Evolutionary conservation across 2,888 invertebrate genomes (phyloP).

Genomic region (Patella pellucida): DNA sequence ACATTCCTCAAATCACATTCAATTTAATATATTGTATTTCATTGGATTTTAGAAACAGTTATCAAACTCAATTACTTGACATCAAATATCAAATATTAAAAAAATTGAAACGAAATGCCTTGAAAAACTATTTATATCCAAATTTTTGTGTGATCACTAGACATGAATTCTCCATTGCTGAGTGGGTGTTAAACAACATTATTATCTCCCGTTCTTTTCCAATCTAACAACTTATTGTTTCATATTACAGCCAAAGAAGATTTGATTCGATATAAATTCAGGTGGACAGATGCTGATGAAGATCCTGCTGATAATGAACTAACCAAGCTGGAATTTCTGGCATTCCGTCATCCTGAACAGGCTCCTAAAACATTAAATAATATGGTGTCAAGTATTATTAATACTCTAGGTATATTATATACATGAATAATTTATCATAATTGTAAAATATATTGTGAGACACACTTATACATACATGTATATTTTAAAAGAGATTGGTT

Average conservation of each 20-base stretch:
- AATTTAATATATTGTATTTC: no score
- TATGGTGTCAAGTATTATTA: slow-evolving; percentile 82
- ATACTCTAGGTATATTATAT: slow-evolving; percentile 76
- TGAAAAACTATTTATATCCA: neutral
- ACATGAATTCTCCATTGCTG: neutral
- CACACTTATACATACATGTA: no score
- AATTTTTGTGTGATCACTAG: neutral
- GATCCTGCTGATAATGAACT: slow-evolving; percentile 81
- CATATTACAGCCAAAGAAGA: slow-evolving; percentile 75
- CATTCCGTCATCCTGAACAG: slow-evolving; percentile 88
- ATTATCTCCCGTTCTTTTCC: neutral
- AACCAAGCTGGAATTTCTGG: slow-evolving; percentile 82
- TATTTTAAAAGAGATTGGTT: neutral
- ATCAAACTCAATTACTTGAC: no score
- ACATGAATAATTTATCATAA: neutral
- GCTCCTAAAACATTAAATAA: slow-evolving; percentile 79
- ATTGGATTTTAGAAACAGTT: no score
- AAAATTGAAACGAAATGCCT: no score
- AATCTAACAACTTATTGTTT: slow-evolving; percentile 1
- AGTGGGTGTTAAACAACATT: neutral
- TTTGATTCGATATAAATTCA: slow-evolving; percentile 83
- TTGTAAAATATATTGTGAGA: no score
- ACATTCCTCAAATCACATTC: no score
- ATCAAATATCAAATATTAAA: no score
- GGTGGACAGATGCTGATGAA: slow-evolving; percentile 83